Evolutionary conservation across 2,888 invertebrate species (phyloP).

Genomic region (Caenorhabditis japonica): DNA sequence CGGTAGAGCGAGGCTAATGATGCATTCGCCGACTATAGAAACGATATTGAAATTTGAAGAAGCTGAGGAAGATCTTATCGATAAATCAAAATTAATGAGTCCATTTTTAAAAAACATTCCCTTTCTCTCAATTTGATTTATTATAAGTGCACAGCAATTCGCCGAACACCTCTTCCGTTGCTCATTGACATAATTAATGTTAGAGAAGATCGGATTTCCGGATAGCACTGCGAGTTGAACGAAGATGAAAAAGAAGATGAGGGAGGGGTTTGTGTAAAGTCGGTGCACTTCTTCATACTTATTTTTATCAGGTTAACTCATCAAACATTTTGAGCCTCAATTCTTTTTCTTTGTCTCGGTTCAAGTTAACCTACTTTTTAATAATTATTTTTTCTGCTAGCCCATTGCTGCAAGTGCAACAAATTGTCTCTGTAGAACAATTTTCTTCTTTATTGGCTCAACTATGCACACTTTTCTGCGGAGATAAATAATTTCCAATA

Average conservation of each 20-base stretch:
- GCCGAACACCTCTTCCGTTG: conserved; percentile 36
- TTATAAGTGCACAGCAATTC: conserved; percentile 39
- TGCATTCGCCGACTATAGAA: too few relatives aligned
- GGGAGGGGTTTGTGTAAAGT: conserved; percentile 31
- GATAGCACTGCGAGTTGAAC: too few relatives aligned
- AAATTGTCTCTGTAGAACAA: too few relatives aligned
- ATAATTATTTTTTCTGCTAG: conserved; percentile 16
- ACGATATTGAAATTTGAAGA: too few relatives aligned
- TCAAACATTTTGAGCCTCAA: conserved; percentile 50
- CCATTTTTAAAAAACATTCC: not conserved
- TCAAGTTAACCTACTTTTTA: conserved; percentile 7
- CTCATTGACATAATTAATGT: conserved; percentile 43
- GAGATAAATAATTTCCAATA: too few relatives aligned
- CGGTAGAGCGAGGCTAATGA: too few relatives aligned
- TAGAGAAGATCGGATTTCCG: conserved; percentile 41
- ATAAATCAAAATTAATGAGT: too few relatives aligned
- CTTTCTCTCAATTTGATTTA: conserved; percentile 4
- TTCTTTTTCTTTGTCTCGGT: too few relatives aligned
- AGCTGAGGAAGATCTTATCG: too few relatives aligned
- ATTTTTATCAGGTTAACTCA: conserved; percentile 55
- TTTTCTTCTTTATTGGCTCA: too few relatives aligned
- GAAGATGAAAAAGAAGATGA: conserved; percentile 14
- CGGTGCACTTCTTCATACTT: conserved; percentile 16
- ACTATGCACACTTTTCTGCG: too few relatives aligned
- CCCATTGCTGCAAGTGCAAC: too few relatives aligned